These are phyloP conservation scores for Mactra quadrangularis DNA, from an alignment of 1,140 invertebrate species.

Conservation along the genomic window DNA sequence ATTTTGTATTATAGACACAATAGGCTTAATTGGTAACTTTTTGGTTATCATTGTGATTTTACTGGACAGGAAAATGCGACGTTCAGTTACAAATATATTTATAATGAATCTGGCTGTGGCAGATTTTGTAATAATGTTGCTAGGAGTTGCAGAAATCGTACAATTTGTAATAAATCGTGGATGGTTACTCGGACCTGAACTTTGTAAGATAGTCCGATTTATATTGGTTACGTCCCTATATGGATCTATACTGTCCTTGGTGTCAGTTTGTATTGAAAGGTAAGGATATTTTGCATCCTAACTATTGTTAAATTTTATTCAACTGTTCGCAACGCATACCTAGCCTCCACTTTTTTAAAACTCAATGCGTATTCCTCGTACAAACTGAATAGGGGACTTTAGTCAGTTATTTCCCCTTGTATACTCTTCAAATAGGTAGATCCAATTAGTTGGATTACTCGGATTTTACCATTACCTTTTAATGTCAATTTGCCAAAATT, in stretches of 20 bases:
- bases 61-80: constrained; percentile 81
- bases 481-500: too few species aligned
- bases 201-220: constrained; percentile 81
- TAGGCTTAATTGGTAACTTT: constrained; percentile 81
- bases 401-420: too few species aligned
- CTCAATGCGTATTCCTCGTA: too few species aligned
- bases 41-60: constrained; percentile 82
- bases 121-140: constrained; percentile 82
- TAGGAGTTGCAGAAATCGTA: constrained; percentile 83
- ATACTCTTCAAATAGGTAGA: too few species aligned
- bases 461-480: too few species aligned
- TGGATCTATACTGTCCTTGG: constrained; percentile 81
- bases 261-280: constrained; percentile 83
- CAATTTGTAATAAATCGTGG: constrained; percentile 82
- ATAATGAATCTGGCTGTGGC: constrained; percentile 83
- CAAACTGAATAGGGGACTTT: too few species aligned
- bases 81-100: constrained; percentile 82
- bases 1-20: constrained; percentile 73
- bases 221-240: constrained; percentile 81
- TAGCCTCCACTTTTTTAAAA: too few species aligned
- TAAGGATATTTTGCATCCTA: constrained; percentile 73
- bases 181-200: constrained; percentile 78
- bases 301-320: too few species aligned
- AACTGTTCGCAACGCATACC: too few species aligned
- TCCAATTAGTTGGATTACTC: too few species aligned